Base-by-base conservation (phyloP, 2,797 vertebrate genomes). In the Semaprochilodus insignis region DNA sequence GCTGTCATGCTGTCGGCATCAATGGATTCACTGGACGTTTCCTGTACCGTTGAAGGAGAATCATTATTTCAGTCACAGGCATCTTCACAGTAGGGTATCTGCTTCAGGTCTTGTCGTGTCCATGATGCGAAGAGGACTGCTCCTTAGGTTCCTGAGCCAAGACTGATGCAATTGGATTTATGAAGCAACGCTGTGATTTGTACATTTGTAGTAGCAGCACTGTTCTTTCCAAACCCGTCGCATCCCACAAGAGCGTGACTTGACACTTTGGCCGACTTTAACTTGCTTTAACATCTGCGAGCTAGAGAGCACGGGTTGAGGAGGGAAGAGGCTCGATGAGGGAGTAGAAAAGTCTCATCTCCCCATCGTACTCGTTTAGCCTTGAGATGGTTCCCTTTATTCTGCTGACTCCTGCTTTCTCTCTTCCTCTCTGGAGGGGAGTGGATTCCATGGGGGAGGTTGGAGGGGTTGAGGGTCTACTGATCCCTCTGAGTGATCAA, bases 401-500 rank as follows among this genome's bases (percentile, higher is more conserved):
- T 84, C 80, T 84, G 82, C 84, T 85, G 86, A 82, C 80, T 86
- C 63, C 17, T 62, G 17, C 73, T 62, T 85, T 81, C 54, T 67
- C 25, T 4, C 60, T n/a, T 62, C 10, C 44, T 77, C 79, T 70
- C 79, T 74, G 75, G 66, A 85, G 80, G 72, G 34, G 65, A 66
- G 71, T 14, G 6, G 17, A 55, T 31, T 63, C 34, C 25, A 16
- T 40, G 62, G 69, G 59, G 80, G 55, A 80, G 59, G 65, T 15
- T 70, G 8, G 80, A 71, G 52, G n/a, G 63, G 62, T 77, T 84
- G 51, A 74, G 66, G 69, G 77, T 80, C 40, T 82, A 54, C 77
- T 80, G 57, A 84, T 84, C 78, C 67, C 63, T 82, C 52, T 70
- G 73, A 21, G 54, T 88, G 87, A 88, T 88, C 85, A 88, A 86